Evolutionary conservation across 2,113 vertebrate genomes (phyloP), one percentile per base, ranked within the genome.

Genomic region (Craseonycteris thonglongyai): DNA sequence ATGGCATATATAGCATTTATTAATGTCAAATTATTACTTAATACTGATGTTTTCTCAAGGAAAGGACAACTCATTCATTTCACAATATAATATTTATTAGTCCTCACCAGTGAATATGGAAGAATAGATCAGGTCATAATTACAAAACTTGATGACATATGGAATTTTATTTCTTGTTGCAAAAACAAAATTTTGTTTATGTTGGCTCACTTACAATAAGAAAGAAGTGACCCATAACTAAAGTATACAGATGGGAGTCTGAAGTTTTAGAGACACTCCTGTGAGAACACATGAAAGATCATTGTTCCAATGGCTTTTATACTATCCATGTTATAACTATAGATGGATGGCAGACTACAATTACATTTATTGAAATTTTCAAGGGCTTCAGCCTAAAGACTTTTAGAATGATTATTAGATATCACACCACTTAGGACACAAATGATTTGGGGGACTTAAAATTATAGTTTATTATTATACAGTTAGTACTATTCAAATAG

Each of bases 361-460:
- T 99, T 91, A 98, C 98, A 93, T 99, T 98, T 96, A 99, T 99
- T 35, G 99, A 99, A 98, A 98, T 98, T 84, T 99, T 99, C 97
- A 98, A 99, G n/a, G n/a, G 83, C 99, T 99, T 98, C 98, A 99
- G 97, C 99, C 99, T 65, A 99, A 99, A 98, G 99, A 99, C 96
- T 99, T 99, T 97, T 99, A 99, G 98, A 99, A 99, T 0, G 99
- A 98, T 33, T 98, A 98, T 78, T 99, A 98, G 97, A 97, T 98
- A 96, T 99, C 88, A 98, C 98, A 33, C 98, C 98, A 74, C 97
- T 98, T 5, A 98, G 98, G 28, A 98, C 98, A 83, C 98, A 99
- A 65, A 97, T 99, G 86, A 97, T 97, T 97, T 78, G 98, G 98
- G 82, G 98, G 99, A 95, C 98, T 99, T 90, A 99, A 99, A 96